phyloP scores from a whole-genome alignment of 2,113 vertebrate species.

The Crotophaga sulcirostris region DNA sequence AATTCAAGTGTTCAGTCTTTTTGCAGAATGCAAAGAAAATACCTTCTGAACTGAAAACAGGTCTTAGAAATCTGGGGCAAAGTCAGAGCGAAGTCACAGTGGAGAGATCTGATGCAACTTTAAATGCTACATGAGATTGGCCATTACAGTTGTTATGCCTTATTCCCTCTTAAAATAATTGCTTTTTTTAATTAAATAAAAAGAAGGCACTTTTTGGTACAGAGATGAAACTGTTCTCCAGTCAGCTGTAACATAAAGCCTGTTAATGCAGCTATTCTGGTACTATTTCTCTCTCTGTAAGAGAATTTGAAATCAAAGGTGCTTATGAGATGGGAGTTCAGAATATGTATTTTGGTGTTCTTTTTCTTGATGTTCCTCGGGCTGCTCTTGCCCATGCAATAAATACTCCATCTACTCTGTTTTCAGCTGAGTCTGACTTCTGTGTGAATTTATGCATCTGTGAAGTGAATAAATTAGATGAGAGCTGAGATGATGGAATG shows the following conservation, averaged over 20 bases:
- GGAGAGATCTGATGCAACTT: background rate
- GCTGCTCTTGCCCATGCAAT: constrained; percentile 36
- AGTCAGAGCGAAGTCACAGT: background rate
- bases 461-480: constrained; percentile 43
- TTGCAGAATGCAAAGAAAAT: background rate
- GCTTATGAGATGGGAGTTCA: background rate
- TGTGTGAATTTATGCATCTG: constrained; percentile 61
- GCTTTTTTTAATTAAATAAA: background rate
- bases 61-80: background rate
- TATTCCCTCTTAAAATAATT: background rate
- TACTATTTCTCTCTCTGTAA: background rate
- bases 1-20: background rate
- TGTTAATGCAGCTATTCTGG: background rate
- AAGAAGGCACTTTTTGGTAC: background rate
- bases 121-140: background rate
- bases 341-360: background rate
- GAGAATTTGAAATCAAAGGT: background rate
- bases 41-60: background rate
- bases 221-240: background rate
- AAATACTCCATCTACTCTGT: constrained; percentile 42
- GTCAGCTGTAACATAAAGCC: background rate
- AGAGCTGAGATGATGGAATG: constrained; percentile 24
- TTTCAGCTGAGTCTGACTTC: constrained; percentile 60
- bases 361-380: background rate
- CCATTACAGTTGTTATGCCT: background rate